phyloP scores from a whole-genome alignment of 23 tunicate genomes.

The Trididemnum clinides region DNA sequence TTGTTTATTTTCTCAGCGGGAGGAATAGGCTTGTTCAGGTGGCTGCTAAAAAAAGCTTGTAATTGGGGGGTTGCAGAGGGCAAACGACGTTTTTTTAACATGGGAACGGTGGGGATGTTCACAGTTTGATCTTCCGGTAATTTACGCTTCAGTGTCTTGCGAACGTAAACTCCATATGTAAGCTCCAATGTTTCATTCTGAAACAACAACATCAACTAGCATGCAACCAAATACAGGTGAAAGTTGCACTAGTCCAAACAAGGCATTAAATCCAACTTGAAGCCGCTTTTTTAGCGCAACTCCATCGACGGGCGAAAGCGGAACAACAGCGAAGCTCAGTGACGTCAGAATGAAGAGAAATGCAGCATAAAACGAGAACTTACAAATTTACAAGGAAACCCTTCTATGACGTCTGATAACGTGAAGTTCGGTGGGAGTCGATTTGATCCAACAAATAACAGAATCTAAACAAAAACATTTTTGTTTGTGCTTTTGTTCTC shows the following conservation, averaged over 20 bases:
- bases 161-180: conserved; percentile 12
- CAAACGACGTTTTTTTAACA: conserved; percentile 5
- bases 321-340: too few relatives aligned
- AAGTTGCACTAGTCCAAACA: not conserved
- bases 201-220: not conserved
- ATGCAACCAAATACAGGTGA: not conserved
- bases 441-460: conserved; percentile 51
- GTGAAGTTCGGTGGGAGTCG: conserved; percentile 51
- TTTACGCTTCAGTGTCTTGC: conserved; percentile 19
- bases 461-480: conserved; percentile 46
- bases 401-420: conserved; percentile 57
- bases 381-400: conserved; percentile 60
- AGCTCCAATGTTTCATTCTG: conserved; percentile 42
- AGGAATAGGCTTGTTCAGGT: not conserved
- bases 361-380: too few relatives aligned
- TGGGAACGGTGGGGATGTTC: not conserved
- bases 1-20: not conserved
- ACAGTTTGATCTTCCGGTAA: not conserved
- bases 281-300: too few relatives aligned
- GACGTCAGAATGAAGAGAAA: too few relatives aligned
- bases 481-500: too few relatives aligned
- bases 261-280: too few relatives aligned
- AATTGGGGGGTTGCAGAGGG: conserved; percentile 64
- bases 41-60: conserved; percentile 61
- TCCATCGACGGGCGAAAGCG: too few relatives aligned